Base-by-base conservation (phyloP, 1,140 invertebrate species). In the Nixonia krombeini region DNA sequence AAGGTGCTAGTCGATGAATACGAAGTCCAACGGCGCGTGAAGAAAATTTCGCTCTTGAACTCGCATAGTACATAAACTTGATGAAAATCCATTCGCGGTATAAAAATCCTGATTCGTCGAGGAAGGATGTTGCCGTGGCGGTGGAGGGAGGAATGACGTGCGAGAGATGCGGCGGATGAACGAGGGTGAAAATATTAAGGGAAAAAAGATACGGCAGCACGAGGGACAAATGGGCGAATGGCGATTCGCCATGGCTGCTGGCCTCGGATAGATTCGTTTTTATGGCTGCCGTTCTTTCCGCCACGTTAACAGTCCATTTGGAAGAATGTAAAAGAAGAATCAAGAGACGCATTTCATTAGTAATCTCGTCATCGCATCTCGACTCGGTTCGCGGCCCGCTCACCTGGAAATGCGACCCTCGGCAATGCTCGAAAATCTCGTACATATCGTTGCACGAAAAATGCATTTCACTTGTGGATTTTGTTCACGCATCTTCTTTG, bases 301-400 rank as follows among this genome's bases (percentile, higher is more conserved):
- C 44, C 50, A 63, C 63, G 58, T 67, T 72, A 68, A 64, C 33
- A 58, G 44, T 45, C 50, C 52, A 67, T 72, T 63, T 38, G 16
- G 42, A 40, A 25, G 37, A 9, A 50, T 58, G 57, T 63, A 50
- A 58, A 61, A 47, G n/a, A 63, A 59, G 53, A 62, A 69, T 62
- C 44, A 59, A 58, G 25, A 47, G 35, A 18, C 29, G 47, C 16
- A 23, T 52, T 65, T 57, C 53, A 58, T 69, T 69, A 62, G 55
- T 38, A 21, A 63, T 57, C 44, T 52, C 9, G 23, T 44, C 26
- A 25, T 35, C 44, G 25, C 26, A 53, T 44, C 50, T 44, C 40
- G 17, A 31, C 29, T 44, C 18, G 35, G 44, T 40, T 18, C 9
- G 4, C 17, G 0, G 28, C 33, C 12, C 29, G 33, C 38, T 40